These are phyloP conservation scores for Pristiophorus japonicus DNA, from an alignment of 2,113 vertebrate species.

Conservation along the genomic window DNA sequence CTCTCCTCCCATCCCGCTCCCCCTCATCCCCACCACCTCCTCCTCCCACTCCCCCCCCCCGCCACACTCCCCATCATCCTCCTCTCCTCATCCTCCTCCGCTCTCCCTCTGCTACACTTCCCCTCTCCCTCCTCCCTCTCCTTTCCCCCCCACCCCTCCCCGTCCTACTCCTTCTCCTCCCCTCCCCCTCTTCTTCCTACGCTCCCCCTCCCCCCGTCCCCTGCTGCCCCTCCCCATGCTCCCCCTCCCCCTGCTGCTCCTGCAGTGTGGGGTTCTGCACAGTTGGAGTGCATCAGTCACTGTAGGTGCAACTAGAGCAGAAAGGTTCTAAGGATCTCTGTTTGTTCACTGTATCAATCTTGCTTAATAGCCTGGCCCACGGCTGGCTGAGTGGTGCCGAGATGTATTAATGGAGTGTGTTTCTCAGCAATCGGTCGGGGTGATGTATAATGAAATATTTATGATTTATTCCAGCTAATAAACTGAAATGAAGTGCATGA, in stretches of 20 bases:
- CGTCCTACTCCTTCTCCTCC: conserved; percentile 52
- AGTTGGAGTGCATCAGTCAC: no score
- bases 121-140: conserved; percentile 48
- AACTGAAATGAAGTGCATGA: conserved; percentile 83
- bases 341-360: conserved; percentile 81
- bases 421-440: conserved; percentile 61
- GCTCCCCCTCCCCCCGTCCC: conserved; percentile 62
- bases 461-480: conserved; percentile 93
- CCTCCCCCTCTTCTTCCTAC: conserved; percentile 27
- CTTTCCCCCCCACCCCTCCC: conserved; percentile 61
- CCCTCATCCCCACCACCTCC: conserved; percentile 43
- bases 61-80: conserved; percentile 47
- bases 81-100: conserved; percentile 48
- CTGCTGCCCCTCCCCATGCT: conserved; percentile 53
- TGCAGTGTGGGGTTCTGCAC: no score
- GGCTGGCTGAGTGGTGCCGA: conserved; percentile 63
- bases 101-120: conserved; percentile 48
- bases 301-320: conserved; percentile 47
- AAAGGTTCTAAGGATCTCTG: conserved; percentile 70
- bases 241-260: no score
- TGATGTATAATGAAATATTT: conserved; percentile 87
- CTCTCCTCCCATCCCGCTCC: background rate
- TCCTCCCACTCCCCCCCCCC: conserved; percentile 22
- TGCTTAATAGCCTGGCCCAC: conserved; percentile 82
- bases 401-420: conserved; percentile 77